Conservation (phyloP, 2,888 invertebrate species). For the Heliconius hortense region DNA sequence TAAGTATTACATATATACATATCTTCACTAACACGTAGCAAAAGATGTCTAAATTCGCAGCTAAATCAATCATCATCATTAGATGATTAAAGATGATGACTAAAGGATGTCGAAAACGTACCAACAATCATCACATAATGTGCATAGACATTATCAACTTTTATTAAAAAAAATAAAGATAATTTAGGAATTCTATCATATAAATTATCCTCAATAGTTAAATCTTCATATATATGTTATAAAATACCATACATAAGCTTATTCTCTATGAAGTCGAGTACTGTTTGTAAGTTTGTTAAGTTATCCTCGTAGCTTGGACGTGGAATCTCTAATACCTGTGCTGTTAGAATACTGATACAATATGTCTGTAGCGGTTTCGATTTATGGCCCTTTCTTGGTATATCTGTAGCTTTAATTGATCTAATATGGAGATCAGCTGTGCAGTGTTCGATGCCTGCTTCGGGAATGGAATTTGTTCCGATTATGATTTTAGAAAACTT, state of each 20-base stretch:
- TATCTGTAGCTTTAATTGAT: conserved; percentile 32
- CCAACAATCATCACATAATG: too few species aligned
- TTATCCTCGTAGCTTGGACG: conserved; percentile 32
- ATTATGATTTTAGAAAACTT: neutral
- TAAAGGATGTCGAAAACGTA: too few species aligned
- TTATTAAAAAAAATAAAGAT: too few species aligned
- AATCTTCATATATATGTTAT: neutral
- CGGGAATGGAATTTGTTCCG: conserved; percentile 2
- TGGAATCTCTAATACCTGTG: conserved; percentile 30
- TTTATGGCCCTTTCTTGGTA: conserved; percentile 36
- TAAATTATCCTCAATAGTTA: neutral
- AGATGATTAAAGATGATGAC: neutral
- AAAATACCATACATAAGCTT: neutral
- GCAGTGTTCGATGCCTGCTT: conserved; percentile 5
- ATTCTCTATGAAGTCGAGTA: conserved; percentile 4
- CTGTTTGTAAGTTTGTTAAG: conserved; percentile 29
- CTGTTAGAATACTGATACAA: conserved; percentile 32
- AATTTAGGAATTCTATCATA: neutral
- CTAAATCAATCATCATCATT: too few species aligned
- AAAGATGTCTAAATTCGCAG: too few species aligned
- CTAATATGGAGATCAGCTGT: conserved; percentile 26
- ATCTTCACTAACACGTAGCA: too few species aligned
- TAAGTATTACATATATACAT: too few species aligned
- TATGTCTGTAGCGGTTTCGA: conserved; percentile 24
- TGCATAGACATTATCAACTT: too few species aligned